phyloP scores from a whole-genome alignment of 2,888 invertebrate species.

The Aethes cnicana region DNA sequence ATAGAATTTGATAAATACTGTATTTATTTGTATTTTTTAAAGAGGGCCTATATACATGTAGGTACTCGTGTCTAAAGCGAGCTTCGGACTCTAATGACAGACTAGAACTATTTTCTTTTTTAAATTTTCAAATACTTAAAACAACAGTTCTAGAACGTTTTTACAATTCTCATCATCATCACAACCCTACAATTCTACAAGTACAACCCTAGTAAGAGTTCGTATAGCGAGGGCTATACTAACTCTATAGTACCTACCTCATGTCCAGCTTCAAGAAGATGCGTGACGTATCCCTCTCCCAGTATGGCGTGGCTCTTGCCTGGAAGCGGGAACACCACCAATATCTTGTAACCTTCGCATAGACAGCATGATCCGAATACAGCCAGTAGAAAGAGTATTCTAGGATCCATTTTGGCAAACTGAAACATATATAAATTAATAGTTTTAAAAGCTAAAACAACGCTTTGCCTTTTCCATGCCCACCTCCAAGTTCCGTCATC shows the following conservation, averaged over 20 bases:
- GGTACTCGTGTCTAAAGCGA: too few relatives aligned
- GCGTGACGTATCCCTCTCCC: conserved; percentile 46
- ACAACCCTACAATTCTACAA: neutral
- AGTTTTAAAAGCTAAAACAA: too few relatives aligned
- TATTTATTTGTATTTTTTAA: neutral
- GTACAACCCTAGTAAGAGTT: neutral
- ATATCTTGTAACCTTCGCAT: conserved; percentile 44
- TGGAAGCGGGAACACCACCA: conserved; percentile 47
- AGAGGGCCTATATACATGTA: neutral
- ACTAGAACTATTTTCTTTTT: neutral
- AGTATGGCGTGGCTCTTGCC: conserved; percentile 50
- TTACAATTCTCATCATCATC: neutral
- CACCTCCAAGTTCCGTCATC: too few relatives aligned
- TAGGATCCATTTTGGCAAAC: neutral
- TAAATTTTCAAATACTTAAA: too few relatives aligned
- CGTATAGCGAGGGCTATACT: neutral
- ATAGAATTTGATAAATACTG: too few relatives aligned
- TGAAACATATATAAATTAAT: too few relatives aligned
- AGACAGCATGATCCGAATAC: neutral
- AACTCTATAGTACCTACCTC: conserved; percentile 43
- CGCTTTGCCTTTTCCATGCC: too few relatives aligned
- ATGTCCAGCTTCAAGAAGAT: conserved; percentile 52
- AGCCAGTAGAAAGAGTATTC: neutral
- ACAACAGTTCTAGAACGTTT: too few relatives aligned
- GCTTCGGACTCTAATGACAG: too few relatives aligned